Percentiles rank a stretch among this genome's conserved stretches.
Conservation (phyloP, 2,888 invertebrate species). For the Trichogramma dendrolimi region DNA sequence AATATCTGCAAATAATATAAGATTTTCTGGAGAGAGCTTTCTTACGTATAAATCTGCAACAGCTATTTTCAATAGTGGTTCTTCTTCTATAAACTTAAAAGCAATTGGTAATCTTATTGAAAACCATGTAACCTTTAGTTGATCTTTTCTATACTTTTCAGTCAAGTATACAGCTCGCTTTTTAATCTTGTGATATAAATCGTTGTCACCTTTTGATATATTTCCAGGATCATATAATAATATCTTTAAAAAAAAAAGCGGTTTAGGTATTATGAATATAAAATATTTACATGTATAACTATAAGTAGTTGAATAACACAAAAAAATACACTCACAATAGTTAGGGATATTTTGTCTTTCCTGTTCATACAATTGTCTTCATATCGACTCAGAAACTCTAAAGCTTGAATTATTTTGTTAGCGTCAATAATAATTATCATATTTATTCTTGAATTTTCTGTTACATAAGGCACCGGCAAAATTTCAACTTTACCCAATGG, state of each 20-base stretch:
- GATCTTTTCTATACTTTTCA: slow-evolving; percentile 65
- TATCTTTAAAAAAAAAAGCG: slow-evolving; percentile 49
- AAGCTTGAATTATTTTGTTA: slow-evolving; percentile 56
- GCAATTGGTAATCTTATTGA: slow-evolving; percentile 60
- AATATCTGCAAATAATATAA: slow-evolving; percentile 66
- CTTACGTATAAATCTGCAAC: slow-evolving; percentile 66
- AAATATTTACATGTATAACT: slow-evolving; percentile 25
- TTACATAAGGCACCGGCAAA: slow-evolving; percentile 90
- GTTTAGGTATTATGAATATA: slow-evolving; percentile 16
- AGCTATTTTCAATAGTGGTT: slow-evolving; percentile 54
- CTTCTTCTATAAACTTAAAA: slow-evolving; percentile 35
- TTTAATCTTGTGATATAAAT: slow-evolving; percentile 63
- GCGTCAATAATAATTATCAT: slow-evolving; percentile 70
- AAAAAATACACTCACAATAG: slow-evolving; percentile 57
- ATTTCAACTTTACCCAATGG: slow-evolving; percentile 84
- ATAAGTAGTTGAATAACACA: not conserved
- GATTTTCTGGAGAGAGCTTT: slow-evolving; percentile 69
- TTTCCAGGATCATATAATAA: slow-evolving; percentile 64
- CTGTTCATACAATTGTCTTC: slow-evolving; percentile 68
- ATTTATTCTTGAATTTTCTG: slow-evolving; percentile 81
- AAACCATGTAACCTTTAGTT: slow-evolving; percentile 66
- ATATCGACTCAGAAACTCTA: slow-evolving; percentile 70
- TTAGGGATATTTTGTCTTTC: slow-evolving; percentile 73
- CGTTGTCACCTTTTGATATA: slow-evolving; percentile 62
- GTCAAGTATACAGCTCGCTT: slow-evolving; percentile 61